These are phyloP conservation scores for Drosophila nigromelanica DNA, from an alignment of 1,140 invertebrate species.

Conservation along the genomic window DNA sequence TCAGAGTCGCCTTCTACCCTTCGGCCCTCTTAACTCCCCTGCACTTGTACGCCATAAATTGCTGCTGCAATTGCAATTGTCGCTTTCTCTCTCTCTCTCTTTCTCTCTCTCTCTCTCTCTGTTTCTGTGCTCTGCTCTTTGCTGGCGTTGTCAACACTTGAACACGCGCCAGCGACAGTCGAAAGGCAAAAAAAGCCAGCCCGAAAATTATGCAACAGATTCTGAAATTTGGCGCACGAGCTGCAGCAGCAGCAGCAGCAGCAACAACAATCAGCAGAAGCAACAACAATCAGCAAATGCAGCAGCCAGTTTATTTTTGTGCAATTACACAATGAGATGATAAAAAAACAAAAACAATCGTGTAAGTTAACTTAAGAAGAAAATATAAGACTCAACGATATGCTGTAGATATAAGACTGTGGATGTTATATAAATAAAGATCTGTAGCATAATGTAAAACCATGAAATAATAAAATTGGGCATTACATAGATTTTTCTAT, in stretches of 20 bases:
- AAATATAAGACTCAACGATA: not conserved
- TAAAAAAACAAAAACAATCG: conserved; percentile 28
- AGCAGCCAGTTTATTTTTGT: conserved; percentile 72
- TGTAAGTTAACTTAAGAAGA: not conserved
- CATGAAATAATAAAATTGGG: too few species aligned
- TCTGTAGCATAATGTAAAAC: too few species aligned
- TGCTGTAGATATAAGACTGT: not conserved
- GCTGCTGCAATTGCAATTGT: conserved; percentile 70
- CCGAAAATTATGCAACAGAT: conserved; percentile 78
- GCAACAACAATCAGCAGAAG: conserved; percentile 7
- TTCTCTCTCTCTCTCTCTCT: not conserved
- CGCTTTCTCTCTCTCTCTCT: conserved; percentile 1
- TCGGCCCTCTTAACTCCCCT: conserved; percentile 14
- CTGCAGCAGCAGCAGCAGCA: conserved; percentile 25
- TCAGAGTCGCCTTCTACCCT: conserved; percentile 46
- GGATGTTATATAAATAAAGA: too few species aligned
- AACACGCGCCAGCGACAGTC: conserved; percentile 69
- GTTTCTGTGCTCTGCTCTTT: conserved; percentile 5
- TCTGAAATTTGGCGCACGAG: conserved; percentile 63
- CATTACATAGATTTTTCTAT: too few species aligned
- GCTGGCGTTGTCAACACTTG: conserved; percentile 73
- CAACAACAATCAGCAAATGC: conserved; percentile 6
- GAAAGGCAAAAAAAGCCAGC: conserved; percentile 47
- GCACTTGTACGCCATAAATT: conserved; percentile 57
- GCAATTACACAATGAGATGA: conserved; percentile 70